phyloP scores from a whole-genome alignment of 2,797 vertebrate species.

The Myoxocephalus aenaeus region DNA sequence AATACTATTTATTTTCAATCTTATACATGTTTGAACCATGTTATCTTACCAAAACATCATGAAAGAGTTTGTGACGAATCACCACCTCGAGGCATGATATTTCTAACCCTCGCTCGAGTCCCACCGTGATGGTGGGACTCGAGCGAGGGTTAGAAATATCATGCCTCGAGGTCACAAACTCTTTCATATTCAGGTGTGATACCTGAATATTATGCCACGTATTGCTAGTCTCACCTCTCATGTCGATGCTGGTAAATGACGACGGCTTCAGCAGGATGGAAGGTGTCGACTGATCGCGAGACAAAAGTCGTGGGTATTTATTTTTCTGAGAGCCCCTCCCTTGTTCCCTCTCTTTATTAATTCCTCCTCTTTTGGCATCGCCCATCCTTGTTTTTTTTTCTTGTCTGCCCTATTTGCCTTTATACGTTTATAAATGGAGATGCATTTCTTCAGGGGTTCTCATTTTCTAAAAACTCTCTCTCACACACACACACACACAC shows the following conservation, averaged over 20 bases:
- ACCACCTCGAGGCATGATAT: no score
- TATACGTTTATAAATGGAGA: background rate
- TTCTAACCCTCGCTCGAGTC: background rate
- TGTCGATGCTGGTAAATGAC: constrained; percentile 51
- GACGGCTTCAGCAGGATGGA: constrained; percentile 29
- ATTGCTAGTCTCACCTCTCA: constrained; percentile 79
- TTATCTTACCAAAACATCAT: background rate
- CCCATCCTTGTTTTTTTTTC: constrained; percentile 40
- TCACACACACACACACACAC: no score
- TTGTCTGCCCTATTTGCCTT: constrained; percentile 21
- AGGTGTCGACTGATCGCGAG: constrained; percentile 20
- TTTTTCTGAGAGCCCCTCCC: constrained; percentile 51
- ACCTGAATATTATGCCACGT: background rate
- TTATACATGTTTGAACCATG: background rate
- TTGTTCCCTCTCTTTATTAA: constrained; percentile 13
- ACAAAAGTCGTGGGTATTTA: constrained; percentile 43
- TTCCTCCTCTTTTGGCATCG: constrained; percentile 23
- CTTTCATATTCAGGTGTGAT: no score
- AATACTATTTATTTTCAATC: background rate
- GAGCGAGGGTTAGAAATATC: background rate
- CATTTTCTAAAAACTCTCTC: constrained; percentile 6
- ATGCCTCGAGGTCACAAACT: no score
- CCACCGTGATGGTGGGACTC: no score
- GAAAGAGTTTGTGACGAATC: no score
- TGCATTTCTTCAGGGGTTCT: constrained; percentile 19